These are phyloP conservation scores for Anguilla japonica DNA, from an alignment of 2,113 vertebrate genomes.

Conservation along the genomic window DNA sequence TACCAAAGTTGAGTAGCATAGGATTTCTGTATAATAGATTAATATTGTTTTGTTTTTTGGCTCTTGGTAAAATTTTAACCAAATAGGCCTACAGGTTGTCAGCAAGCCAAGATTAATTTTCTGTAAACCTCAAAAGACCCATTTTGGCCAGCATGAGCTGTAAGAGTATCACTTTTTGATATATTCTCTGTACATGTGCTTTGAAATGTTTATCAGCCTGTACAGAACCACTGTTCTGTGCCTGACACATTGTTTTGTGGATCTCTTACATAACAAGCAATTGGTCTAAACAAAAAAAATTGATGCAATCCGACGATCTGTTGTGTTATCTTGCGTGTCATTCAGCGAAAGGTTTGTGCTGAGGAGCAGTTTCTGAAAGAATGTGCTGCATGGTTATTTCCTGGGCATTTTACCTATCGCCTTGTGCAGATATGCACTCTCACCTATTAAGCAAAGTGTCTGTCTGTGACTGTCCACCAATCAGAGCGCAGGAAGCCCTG, in stretches of 20 bases:
- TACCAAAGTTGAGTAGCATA: neutral
- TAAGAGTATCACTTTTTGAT: neutral
- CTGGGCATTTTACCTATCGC: neutral
- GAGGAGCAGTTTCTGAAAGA: slow-evolving; percentile 30
- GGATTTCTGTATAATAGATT: neutral
- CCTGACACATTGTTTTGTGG: neutral
- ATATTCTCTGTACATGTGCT: neutral
- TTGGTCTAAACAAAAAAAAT: neutral
- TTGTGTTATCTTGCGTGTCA: neutral
- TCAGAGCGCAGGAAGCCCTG: neutral
- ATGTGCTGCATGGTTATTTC: slow-evolving; percentile 24
- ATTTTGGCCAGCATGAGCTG: neutral
- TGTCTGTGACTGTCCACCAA: neutral
- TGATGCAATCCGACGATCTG: neutral
- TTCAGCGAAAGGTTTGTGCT: slow-evolving; percentile 24
- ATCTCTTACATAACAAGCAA: neutral
- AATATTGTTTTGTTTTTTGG: neutral
- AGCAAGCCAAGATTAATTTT: neutral
- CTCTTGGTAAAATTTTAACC: neutral
- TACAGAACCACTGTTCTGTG: neutral
- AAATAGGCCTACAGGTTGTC: neutral
- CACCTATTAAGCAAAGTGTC: neutral
- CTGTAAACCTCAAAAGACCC: neutral
- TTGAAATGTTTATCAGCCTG: neutral
- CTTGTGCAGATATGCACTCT: neutral